Evolutionary conservation across 1,140 invertebrate genomes (phyloP), one percentile per base, ranked within the genome.

Genomic region (Leucophenga varia): DNA sequence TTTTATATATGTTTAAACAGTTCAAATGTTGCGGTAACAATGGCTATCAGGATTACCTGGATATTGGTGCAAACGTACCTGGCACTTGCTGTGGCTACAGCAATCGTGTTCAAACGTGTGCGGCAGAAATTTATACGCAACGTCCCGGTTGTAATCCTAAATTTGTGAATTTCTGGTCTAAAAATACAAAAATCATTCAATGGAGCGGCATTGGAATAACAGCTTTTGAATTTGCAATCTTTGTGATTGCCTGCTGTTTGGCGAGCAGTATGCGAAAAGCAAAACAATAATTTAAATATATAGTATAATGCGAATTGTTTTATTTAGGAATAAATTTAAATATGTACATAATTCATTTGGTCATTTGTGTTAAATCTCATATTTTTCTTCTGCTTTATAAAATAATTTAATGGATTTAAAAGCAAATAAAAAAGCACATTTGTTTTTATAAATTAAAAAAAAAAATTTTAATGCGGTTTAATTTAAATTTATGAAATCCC

Each of bases 1-100:
- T 32, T 21, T 9, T 17, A 28, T 43, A 50, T 47, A 32, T 54
- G 52, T 38, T 76, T 76, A 75, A 77, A 3, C 55, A 86, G 83
- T 73, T 84, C n/a, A 34, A 79, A 20, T 88, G 86, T 54, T 88
- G 86, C 55, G 86, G 86, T 32, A 50, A 73, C 6, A 64, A 61
- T 9, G 54, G 76, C 1, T 38, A 50, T 0, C 1, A 14, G 0
- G 78, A 84, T 52, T 85, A 78, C 51, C 0, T 7, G 50, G 18
- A 3, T 2, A 5, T 3, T 0, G 1, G 3, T 3, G 1, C 10
- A 1, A 6, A 30, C 17, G 67, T 72, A 12, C 70, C 68, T 20
- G 61, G 52, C 13, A 79, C 67, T 37, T 84, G 80, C 55, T 76
- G 76, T 38, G 58, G 63, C 7, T 51, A 22, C 73, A 13, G 49